These are phyloP conservation scores for Spizaetus ornatus DNA, from an alignment of 2,113 vertebrate genomes.

Conservation along the genomic window DNA sequence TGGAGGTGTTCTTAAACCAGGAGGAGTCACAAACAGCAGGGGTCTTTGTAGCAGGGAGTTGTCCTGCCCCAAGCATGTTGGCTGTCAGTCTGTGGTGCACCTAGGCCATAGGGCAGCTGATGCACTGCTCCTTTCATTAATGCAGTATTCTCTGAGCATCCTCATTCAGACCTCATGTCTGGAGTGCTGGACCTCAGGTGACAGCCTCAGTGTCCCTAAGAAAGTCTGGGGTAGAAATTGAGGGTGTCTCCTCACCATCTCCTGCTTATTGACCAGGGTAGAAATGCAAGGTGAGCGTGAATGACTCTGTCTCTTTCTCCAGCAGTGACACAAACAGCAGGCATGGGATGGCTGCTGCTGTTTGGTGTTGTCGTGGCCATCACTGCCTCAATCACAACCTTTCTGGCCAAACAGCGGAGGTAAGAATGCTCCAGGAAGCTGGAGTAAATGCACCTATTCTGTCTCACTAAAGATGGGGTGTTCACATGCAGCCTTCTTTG, in stretches of 20 bases:
- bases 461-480: not conserved
- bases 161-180: not conserved
- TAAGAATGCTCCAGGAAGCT: conserved; percentile 2
- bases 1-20: not conserved
- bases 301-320: not conserved
- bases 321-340: not conserved
- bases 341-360: conserved; percentile 15
- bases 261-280: not conserved
- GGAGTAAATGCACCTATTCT: not conserved
- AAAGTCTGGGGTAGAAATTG: not conserved
- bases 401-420: conserved; percentile 48
- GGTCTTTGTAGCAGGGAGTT: not conserved
- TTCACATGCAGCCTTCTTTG: not conserved
- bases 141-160: not conserved
- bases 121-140: not conserved
- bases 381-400: not conserved
- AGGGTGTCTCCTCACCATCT: not conserved
- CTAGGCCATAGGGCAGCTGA: not conserved
- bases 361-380: not conserved
- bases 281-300: not conserved
- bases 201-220: not conserved
- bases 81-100: not conserved
- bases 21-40: not conserved
- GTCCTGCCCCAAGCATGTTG: not conserved
- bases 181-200: not conserved